These are phyloP conservation scores for Vulpes ferrilata DNA, from an alignment of 2,113 vertebrate genomes.

Conservation along the genomic window DNA sequence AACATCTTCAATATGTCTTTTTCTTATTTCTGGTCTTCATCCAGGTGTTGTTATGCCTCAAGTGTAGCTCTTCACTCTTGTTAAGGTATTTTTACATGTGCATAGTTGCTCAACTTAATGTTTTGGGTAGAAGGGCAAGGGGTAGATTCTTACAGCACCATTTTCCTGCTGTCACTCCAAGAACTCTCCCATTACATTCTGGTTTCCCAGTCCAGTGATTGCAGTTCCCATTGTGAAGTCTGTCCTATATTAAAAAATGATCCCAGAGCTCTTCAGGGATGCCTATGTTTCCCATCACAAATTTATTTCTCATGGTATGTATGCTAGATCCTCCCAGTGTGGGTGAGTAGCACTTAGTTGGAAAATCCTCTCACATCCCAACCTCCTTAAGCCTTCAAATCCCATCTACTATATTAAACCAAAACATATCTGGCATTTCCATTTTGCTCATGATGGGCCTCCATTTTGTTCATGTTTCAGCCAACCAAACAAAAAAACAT, in stretches of 20 bases:
- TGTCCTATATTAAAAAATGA: not conserved
- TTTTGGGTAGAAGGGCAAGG: not conserved
- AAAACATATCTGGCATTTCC: not conserved
- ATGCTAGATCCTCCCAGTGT: not conserved
- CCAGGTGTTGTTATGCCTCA: not conserved
- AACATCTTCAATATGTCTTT: not conserved
- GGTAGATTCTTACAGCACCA: not conserved
- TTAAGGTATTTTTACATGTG: not conserved
- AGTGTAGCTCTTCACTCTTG: not conserved
- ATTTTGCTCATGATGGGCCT: not conserved
- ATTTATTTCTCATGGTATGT: not conserved
- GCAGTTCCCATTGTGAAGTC: not conserved
- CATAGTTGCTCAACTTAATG: not conserved
- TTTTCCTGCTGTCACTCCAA: not conserved
- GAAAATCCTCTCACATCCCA: not conserved
- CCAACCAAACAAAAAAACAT: not conserved
- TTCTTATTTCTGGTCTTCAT: not conserved
- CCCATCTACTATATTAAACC: not conserved
- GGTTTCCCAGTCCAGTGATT: not conserved
- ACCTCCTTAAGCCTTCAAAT: not conserved
- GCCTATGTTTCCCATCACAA: not conserved
- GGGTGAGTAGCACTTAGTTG: not conserved
- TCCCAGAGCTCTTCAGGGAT: not conserved
- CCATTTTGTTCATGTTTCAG: not conserved
- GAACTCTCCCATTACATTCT: not conserved